Conservation (phyloP, 2,797 vertebrate genomes). For the Neopelma chrysocephalum region DNA sequence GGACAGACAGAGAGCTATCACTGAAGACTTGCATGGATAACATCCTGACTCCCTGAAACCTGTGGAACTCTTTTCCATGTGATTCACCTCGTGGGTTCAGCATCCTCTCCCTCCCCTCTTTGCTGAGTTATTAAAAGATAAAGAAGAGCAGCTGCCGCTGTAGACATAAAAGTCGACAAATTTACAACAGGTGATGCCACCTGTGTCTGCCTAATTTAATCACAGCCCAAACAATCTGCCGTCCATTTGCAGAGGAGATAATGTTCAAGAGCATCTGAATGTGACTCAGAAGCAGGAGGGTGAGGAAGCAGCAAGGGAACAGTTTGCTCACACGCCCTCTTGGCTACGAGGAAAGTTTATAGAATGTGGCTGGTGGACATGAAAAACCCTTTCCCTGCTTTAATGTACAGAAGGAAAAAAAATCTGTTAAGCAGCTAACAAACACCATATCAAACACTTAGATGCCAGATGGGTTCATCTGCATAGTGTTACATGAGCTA, state of each 20-base stretch:
- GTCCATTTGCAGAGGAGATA: background rate
- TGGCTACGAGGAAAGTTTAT: background rate
- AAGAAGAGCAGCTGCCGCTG: slow-evolving; percentile 30
- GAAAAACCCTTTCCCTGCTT: background rate
- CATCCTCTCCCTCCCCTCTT: background rate
- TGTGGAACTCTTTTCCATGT: background rate
- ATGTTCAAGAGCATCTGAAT: background rate
- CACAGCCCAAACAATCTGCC: slow-evolving; percentile 33
- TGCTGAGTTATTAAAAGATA: background rate
- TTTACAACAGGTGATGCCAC: slow-evolving; percentile 45
- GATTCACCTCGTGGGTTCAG: background rate
- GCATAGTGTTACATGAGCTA: background rate
- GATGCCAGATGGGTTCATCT: slow-evolving; percentile 28
- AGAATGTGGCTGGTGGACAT: background rate
- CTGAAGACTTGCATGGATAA: background rate
- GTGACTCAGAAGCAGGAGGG: background rate
- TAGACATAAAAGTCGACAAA: slow-evolving; percentile 9
- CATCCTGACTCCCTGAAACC: background rate
- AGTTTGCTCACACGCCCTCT: background rate
- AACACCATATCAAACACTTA: background rate
- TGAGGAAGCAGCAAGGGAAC: background rate
- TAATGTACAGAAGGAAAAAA: background rate
- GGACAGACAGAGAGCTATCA: background rate
- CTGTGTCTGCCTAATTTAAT: slow-evolving; percentile 44
- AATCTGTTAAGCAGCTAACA: background rate